Percentiles rank a stretch among this genome's conserved stretches.
phyloP scores from a whole-genome alignment of 2,797 vertebrate genomes.

The Propithecus perrieri region DNA sequence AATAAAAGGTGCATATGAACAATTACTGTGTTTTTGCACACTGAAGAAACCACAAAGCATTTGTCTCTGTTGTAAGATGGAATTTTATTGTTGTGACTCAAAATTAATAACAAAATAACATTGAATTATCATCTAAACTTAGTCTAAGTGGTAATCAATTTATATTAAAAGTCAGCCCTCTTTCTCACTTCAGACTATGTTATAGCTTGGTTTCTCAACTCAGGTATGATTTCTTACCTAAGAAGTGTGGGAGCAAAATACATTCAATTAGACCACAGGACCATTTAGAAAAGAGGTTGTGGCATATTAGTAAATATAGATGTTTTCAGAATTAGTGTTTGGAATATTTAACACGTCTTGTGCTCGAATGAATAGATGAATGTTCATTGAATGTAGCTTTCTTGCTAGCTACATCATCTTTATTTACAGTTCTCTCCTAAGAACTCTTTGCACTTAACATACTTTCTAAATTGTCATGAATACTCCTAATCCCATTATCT shows the following conservation, averaged over 20 bases:
- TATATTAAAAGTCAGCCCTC: background rate
- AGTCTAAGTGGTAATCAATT: conserved; percentile 24
- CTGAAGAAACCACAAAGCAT: background rate
- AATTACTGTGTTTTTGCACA: background rate
- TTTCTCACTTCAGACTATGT: background rate
- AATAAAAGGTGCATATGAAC: background rate
- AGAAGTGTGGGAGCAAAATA: background rate
- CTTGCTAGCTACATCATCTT: background rate
- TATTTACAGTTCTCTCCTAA: background rate
- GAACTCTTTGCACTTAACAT: background rate
- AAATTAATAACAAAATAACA: conserved; percentile 11
- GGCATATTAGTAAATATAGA: background rate
- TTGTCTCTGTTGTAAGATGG: background rate
- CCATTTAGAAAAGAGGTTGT: background rate
- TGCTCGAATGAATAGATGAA: background rate
- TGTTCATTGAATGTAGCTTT: background rate
- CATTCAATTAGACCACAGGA: background rate
- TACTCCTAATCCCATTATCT: background rate
- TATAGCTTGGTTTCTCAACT: background rate
- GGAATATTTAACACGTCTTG: conserved; percentile 1
- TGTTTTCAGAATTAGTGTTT: background rate
- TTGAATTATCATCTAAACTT: background rate
- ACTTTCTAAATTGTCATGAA: background rate
- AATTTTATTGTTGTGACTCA: conserved; percentile 5
- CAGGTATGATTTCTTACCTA: background rate